Conservation (phyloP, 2,797 vertebrate genomes). For the Emys orbicularis region DNA sequence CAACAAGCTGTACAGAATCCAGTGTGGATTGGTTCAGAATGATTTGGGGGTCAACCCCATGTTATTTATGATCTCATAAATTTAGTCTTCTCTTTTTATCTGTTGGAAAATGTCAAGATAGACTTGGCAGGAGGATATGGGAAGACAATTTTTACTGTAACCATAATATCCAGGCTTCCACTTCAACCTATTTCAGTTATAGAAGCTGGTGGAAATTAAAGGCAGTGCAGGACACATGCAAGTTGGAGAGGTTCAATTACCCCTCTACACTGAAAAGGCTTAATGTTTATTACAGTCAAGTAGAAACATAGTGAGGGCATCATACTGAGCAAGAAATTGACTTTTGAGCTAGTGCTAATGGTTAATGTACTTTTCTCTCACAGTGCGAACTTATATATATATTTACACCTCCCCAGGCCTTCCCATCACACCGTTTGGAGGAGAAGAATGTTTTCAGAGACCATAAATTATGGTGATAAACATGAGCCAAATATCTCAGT, state of each 20-base stretch:
- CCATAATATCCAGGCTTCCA: background rate
- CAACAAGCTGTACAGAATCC: background rate
- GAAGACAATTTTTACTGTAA: background rate
- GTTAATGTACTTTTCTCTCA: background rate
- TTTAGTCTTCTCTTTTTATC: background rate
- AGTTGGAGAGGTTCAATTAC: background rate
- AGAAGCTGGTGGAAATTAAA: background rate
- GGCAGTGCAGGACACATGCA: background rate
- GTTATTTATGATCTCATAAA: background rate
- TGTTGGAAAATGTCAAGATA: background rate
- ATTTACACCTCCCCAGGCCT: background rate
- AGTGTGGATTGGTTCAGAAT: background rate
- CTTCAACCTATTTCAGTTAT: background rate
- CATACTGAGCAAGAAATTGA: background rate
- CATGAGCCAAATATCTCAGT: background rate
- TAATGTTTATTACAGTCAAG: constrained; percentile 12
- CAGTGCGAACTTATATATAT: background rate
- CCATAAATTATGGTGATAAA: background rate
- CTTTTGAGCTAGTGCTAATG: background rate
- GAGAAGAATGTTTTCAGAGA: background rate
- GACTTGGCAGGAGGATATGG: background rate
- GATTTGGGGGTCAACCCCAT: background rate
- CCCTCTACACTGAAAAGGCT: background rate
- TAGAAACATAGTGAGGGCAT: background rate
- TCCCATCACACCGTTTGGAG: background rate